Base-by-base conservation (phyloP, 2,888 invertebrate genomes). In the Perithous albicinctus region DNA sequence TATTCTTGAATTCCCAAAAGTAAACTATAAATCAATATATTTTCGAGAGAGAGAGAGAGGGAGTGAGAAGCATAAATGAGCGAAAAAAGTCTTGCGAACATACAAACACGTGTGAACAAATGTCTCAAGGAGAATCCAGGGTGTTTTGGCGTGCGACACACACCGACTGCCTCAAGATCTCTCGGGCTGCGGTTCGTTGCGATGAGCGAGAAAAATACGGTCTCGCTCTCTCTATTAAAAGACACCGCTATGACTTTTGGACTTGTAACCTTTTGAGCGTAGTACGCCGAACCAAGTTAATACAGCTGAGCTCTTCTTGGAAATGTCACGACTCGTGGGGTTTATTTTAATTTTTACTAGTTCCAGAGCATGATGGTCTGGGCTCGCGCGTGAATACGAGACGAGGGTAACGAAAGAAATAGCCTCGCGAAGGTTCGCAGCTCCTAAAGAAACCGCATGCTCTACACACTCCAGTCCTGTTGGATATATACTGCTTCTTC, bases 91-190 rank as follows among this genome's bases (percentile, higher is more conserved):
- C 48, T 78, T 15, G 26, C 56, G 63, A 72, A 73, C 43, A 66
- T 56, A 59, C 67, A 80, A 86, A 88, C 89, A 89, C 80, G 86
- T 89, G 89, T 86, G 88, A 88, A 88, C 87, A 86, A 88, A 88
- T 88, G 85, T 87, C 85, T 29, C 61, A 23, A 29, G 73, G 54
- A 26, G 73, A 63, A 64, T 63, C 63, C 12, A 61, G 67, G 43
- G 15, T 61, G 73, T 73, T 63, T 51, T 43, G 73, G 51, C 67
- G 81, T 43, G 38, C 66, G 41, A 48, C 59, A 54, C 59, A 54
- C 73, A 69, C 15, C 20, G 66, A 63, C 46, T 69, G 70, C 59
- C 29, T 54, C 41, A 35, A 63, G 73, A 77, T 69, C 70, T 35
- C 73, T 73, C 26, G 15, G 61, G 1, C 32, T 74, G 69, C 61